phyloP scores from a whole-genome alignment of 2,888 invertebrate species.

The Drosophila putrida region DNA sequence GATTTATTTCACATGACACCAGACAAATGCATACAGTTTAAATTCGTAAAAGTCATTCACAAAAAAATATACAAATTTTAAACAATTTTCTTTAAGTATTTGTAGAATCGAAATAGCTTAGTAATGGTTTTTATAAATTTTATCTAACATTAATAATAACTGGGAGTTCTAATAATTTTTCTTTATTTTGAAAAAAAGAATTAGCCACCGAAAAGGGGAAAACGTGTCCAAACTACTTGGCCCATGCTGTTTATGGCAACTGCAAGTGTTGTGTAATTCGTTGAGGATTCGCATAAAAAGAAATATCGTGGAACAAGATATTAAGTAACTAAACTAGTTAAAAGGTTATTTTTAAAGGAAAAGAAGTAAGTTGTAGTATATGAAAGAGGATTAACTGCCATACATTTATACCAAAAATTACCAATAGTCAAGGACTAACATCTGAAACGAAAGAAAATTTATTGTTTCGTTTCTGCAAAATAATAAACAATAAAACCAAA shows the following conservation, averaged over 20 bases:
- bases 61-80: slow-evolving; percentile 9
- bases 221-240: slow-evolving; percentile 83
- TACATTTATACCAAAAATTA: slow-evolving; percentile 53
- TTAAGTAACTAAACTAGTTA: slow-evolving; percentile 18
- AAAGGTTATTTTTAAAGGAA: not conserved
- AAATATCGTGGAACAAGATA: slow-evolving; percentile 39
- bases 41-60: slow-evolving; percentile 38
- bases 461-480: slow-evolving; percentile 10
- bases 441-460: slow-evolving; percentile 69
- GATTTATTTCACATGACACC: slow-evolving; percentile 65
- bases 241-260: slow-evolving; percentile 81
- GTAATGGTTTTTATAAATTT: slow-evolving; percentile 33
- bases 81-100: slow-evolving; percentile 27
- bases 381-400: slow-evolving; percentile 9
- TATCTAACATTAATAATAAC: not conserved
- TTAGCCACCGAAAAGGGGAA: slow-evolving; percentile 75
- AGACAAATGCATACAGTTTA: slow-evolving; percentile 41
- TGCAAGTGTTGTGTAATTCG: slow-evolving; percentile 51
- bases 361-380: not conserved
- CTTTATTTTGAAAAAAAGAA: not conserved
- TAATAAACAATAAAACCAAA: not conserved
- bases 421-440: slow-evolving; percentile 69
- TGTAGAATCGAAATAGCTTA: slow-evolving; percentile 62
- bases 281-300: slow-evolving; percentile 50
- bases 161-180: not conserved